A percentile compares a stretch with the other conserved stretches of the same genome.
Conservation (phyloP, 2,888 invertebrate species). For the Meiosimyza platycephala region DNA sequence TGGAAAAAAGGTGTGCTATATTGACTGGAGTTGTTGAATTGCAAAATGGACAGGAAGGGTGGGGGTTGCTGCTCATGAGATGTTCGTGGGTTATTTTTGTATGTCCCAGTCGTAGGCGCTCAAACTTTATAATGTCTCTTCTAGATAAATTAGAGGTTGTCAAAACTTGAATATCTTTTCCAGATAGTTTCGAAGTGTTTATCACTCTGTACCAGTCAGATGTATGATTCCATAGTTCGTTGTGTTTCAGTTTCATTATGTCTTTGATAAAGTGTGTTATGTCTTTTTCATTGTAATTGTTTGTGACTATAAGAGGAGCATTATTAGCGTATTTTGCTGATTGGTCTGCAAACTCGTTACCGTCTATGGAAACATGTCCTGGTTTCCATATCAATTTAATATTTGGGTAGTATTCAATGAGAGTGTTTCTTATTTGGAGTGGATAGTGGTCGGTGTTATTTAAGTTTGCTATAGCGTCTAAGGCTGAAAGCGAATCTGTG, state of each 20-base stretch:
- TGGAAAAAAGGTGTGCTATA: too few relatives aligned
- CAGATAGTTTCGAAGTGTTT: not conserved
- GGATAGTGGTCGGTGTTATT: conserved; percentile 13
- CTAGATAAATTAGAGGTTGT: not conserved
- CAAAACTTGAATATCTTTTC: not conserved
- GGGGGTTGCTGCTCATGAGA: too few relatives aligned
- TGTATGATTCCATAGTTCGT: too few relatives aligned
- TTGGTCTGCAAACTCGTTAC: conserved; percentile 26
- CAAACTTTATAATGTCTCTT: not conserved
- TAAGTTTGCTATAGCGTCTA: too few relatives aligned
- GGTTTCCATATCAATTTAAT: conserved; percentile 17
- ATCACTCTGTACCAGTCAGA: not conserved
- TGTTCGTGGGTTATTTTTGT: too few relatives aligned
- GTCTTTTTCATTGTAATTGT: not conserved
- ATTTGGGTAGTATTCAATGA: not conserved
- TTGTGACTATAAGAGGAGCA: not conserved
- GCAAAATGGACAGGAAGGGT: too few relatives aligned
- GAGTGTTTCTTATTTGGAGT: not conserved
- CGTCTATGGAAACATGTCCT: conserved; percentile 13
- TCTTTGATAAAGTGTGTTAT: too few relatives aligned
- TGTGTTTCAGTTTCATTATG: too few relatives aligned
- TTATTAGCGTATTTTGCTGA: not conserved
- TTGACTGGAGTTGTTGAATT: too few relatives aligned
- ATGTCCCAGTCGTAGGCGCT: too few relatives aligned
- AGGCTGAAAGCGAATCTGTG: conserved; percentile 11